phyloP scores from a whole-genome alignment of 2,113 vertebrate species.

The Chauna torquata region DNA sequence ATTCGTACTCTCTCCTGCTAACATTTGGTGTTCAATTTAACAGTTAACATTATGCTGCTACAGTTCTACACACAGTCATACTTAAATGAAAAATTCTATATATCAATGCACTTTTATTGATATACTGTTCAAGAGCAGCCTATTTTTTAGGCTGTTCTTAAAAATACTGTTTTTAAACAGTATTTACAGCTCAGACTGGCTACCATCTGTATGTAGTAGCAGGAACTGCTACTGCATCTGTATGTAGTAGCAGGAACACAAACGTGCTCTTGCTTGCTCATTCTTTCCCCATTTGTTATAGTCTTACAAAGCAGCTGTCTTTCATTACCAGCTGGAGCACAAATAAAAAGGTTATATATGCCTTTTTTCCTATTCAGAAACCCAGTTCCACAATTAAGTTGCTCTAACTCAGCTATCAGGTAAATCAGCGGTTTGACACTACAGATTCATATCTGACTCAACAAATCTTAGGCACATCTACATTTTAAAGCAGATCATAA shows the following conservation, averaged over 20 bases:
- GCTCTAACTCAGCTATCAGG: not conserved
- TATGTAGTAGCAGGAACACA: not conserved
- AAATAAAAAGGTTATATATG: not conserved
- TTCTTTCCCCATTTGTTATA: not conserved
- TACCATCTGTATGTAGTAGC: not conserved
- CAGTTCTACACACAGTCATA: not conserved
- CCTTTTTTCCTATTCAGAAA: not conserved
- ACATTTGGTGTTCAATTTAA: not conserved
- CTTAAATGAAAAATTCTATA: not conserved
- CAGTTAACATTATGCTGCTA: not conserved
- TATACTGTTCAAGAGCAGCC: not conserved
- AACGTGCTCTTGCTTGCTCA: not conserved
- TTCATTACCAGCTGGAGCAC: not conserved
- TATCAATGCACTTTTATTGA: not conserved
- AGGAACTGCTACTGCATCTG: not conserved
- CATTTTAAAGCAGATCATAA: not conserved
- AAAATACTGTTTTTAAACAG: too few species aligned
- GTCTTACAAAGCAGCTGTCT: not conserved
- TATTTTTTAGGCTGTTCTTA: too few species aligned
- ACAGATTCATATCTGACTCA: not conserved
- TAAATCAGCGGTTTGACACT: not conserved
- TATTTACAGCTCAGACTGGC: not conserved
- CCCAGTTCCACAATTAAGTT: not conserved
- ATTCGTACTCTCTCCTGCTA: not conserved
- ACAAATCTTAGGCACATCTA: not conserved